phyloP scores from a whole-genome alignment of 2,797 vertebrate species.

The Falco biarmicus region DNA sequence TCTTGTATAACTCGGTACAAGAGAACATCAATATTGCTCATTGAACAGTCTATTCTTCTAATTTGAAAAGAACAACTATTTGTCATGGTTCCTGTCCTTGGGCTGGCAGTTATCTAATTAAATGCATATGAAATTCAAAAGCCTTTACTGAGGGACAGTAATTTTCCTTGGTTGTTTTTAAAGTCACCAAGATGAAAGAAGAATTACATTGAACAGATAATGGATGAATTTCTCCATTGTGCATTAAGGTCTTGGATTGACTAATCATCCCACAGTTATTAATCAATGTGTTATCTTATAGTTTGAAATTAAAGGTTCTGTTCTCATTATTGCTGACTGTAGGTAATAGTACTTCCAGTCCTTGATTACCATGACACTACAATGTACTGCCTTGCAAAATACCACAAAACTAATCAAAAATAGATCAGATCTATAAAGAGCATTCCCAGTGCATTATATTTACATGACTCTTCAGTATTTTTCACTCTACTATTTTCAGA shows the following conservation, averaged over 20 bases:
- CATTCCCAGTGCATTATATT: not conserved
- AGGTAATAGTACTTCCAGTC: conserved; percentile 60
- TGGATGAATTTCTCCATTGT: conserved; percentile 78
- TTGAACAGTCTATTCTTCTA: conserved; percentile 77
- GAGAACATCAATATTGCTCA: conserved; percentile 77
- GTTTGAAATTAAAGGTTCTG: conserved; percentile 75
- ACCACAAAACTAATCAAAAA: conserved; percentile 36
- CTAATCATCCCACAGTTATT: conserved; percentile 77
- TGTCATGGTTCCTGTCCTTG: conserved; percentile 80
- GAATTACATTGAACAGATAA: conserved; percentile 75
- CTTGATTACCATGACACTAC: conserved; percentile 64
- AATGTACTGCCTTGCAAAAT: conserved; percentile 34
- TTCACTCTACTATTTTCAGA: not conserved
- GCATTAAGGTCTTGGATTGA: conserved; percentile 67
- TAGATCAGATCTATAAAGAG: not conserved
- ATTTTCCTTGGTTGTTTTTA: conserved; percentile 79
- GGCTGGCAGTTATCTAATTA: conserved; percentile 83
- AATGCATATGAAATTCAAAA: conserved; percentile 83
- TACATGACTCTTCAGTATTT: not conserved
- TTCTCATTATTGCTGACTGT: conserved; percentile 75
- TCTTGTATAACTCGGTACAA: conserved; percentile 66
- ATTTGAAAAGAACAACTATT: conserved; percentile 82
- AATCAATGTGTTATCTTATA: conserved; percentile 76
- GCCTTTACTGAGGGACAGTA: conserved; percentile 76
- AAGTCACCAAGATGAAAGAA: conserved; percentile 75